phyloP scores from a whole-genome alignment of 2,888 invertebrate genomes.

The Leistus spinibarbis region DNA sequence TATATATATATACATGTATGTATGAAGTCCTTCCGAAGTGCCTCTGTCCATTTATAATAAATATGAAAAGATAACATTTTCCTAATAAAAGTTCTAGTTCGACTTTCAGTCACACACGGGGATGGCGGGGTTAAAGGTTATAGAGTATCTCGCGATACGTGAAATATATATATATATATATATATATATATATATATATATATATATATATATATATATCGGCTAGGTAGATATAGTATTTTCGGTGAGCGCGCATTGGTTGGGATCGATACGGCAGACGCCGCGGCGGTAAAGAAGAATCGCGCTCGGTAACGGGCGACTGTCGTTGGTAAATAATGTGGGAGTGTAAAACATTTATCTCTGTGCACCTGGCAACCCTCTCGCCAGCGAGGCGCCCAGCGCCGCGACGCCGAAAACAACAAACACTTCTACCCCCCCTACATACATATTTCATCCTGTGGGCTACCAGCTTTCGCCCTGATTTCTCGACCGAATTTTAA shows the following conservation, averaged over 20 bases:
- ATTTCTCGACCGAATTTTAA: neutral
- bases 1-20: no score
- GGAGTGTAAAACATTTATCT: conserved; percentile 28
- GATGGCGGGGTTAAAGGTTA: no score
- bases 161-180: neutral
- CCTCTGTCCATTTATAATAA: no score
- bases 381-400: conserved; percentile 1
- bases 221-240: no score
- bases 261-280: neutral
- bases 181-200: no score
- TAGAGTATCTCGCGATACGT: neutral
- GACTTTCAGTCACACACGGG: no score
- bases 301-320: neutral
- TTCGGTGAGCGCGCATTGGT: neutral
- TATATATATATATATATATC: neutral
- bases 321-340: conserved; percentile 32
- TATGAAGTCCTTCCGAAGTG: no score
- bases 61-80: no score
- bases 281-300: neutral
- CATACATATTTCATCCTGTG: neutral
- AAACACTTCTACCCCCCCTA: neutral
- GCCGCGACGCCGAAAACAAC: conserved; percentile 8
- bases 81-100: no score
- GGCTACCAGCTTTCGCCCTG: neutral
- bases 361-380: conserved; percentile 18